phyloP scores from a whole-genome alignment of 2,888 invertebrate species.

The Abscondita cerata region DNA sequence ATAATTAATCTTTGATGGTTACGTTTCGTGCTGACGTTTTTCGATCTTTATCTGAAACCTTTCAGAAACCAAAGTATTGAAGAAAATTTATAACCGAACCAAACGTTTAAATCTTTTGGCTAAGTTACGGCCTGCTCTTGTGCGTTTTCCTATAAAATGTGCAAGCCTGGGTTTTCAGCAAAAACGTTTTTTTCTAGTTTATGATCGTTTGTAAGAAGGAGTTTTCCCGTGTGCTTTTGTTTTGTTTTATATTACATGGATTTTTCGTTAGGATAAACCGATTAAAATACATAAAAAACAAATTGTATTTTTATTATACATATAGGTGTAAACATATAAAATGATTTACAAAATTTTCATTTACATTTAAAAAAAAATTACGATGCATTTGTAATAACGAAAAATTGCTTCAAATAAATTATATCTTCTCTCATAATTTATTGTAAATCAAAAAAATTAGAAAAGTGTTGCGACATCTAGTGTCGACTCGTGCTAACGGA shows the following conservation, averaged over 20 bases:
- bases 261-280: too few species aligned
- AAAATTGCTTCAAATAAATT: too few species aligned
- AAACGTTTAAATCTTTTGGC: conserved; percentile 35
- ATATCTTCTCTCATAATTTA: too few species aligned
- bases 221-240: conserved; percentile 25
- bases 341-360: too few species aligned
- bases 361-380: too few species aligned
- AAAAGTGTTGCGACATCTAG: too few species aligned
- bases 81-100: conserved; percentile 36
- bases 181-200: conserved; percentile 30
- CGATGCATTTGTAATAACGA: too few species aligned
- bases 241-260: conserved; percentile 26
- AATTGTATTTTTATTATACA: too few species aligned
- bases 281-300: too few species aligned
- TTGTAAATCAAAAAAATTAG: too few species aligned
- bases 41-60: conserved; percentile 35
- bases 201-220: conserved; percentile 28
- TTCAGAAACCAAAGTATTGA: conserved; percentile 36
- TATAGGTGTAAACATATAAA: too few species aligned
- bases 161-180: conserved; percentile 33
- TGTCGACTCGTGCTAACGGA: too few species aligned
- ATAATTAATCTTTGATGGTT: conserved; percentile 30
- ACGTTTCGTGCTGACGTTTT: conserved; percentile 33
- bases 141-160: conserved; percentile 32
- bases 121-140: conserved; percentile 35